Evolutionary conservation across 1,140 invertebrate species (phyloP), one percentile per base, ranked within the genome.

Genomic region (Drosophila pseudoananassae): DNA sequence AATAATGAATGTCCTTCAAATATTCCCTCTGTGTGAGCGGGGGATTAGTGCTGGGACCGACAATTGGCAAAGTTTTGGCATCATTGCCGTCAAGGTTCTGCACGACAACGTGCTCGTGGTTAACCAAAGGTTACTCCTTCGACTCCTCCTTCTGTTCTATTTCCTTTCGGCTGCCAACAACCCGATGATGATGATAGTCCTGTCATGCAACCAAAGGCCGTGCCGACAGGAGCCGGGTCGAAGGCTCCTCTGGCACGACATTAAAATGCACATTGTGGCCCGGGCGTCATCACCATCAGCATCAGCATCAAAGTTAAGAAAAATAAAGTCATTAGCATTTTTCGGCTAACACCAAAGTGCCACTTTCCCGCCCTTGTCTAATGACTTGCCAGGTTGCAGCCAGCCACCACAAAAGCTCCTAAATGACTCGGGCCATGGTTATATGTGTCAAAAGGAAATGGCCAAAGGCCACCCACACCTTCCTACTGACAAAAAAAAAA

Each of bases 291-390:
- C 69, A 49, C 49, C 74, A 68, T 55, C 69, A 68, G 52, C 58
- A 52, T 36, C 57, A 51, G 50, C 74, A 68, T 66, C 74, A 81
- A 66, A 81, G 83, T 88, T 78, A 68, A 82, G 83, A 82, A 82
- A 87, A 82, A 87, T 88, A 87, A 87, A 87, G 82, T 87, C 83
- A 87, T 87, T 87, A 87, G 82, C 83, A 87, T 87, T 76, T 84
- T 88, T 87, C 58, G 82, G 78, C 74, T 87, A 87, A 85, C 82
- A 84, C 72, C 80, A 77, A 36, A 63, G 75, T 23, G 27, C 25
- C 43, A 36, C 9, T 17, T 46, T 23, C 12, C 7, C 15, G 15
- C 23, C 27, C 55, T 68, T 49, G 53, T 72, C 55, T 81, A 87
- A 87, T 88, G 83, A 82, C 83, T 68, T 88, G 58, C 63, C 71